phyloP scores from a whole-genome alignment of 2,888 invertebrate genomes.

The Laothoe populi region DNA sequence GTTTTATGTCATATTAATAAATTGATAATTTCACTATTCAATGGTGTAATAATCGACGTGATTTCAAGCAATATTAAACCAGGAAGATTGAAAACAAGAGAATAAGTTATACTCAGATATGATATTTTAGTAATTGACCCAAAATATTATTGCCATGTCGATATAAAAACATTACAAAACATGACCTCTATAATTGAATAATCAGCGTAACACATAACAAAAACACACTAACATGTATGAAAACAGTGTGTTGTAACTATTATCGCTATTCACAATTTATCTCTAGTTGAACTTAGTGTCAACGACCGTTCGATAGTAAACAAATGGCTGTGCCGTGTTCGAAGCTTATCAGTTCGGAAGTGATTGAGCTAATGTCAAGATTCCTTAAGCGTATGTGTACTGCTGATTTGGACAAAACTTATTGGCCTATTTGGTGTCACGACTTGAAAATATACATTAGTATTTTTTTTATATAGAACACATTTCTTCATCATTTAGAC shows the following conservation, averaged over 20 bases:
- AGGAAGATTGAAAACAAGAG: not conserved
- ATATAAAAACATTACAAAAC: not conserved
- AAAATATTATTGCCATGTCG: not conserved
- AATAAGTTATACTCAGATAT: no score
- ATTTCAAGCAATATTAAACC: not conserved
- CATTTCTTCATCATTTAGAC: no score
- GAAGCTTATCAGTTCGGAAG: constrained; percentile 44
- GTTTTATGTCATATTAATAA: no score
- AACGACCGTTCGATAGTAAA: constrained; percentile 43
- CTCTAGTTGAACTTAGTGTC: constrained; percentile 35
- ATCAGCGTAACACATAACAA: constrained; percentile 7
- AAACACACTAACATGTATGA: constrained; percentile 9
- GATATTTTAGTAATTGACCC: no score
- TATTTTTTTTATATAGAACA: no score
- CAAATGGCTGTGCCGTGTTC: constrained; percentile 39
- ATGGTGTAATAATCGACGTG: not conserved
- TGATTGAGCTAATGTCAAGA: constrained; percentile 37
- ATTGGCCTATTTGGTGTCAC: no score
- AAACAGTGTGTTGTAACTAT: constrained; percentile 11
- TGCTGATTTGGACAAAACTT: no score
- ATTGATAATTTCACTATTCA: not conserved
- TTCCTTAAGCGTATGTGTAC: not conserved
- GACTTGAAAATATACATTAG: no score
- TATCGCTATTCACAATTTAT: constrained; percentile 14
- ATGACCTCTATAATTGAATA: constrained; percentile 2